phyloP scores from a whole-genome alignment of 2,797 vertebrate genomes.

The Gallinago stenura region DNA sequence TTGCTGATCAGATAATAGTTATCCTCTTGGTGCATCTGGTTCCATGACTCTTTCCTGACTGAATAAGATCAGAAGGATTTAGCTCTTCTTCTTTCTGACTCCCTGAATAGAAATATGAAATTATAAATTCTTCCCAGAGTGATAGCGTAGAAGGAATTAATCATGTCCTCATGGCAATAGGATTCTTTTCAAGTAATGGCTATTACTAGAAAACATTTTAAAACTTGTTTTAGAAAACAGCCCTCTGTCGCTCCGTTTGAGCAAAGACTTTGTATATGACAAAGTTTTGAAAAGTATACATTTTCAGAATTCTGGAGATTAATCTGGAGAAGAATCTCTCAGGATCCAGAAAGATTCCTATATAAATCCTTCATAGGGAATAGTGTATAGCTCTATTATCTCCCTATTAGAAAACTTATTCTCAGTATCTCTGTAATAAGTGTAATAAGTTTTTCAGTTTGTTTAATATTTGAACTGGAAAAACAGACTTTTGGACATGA shows the following conservation, averaged over 20 bases:
- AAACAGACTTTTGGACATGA: background rate
- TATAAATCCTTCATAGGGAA: accelerated
- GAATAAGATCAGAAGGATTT: background rate
- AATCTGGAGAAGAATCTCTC: background rate
- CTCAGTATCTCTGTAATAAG: background rate
- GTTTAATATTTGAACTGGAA: background rate
- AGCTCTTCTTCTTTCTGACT: background rate
- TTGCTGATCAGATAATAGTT: background rate
- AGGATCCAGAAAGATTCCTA: background rate
- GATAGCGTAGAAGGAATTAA: background rate
- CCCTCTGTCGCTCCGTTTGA: background rate
- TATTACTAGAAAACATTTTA: background rate
- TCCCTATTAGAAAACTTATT: background rate
- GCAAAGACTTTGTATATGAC: background rate
- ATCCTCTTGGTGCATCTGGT: background rate
- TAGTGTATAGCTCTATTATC: background rate
- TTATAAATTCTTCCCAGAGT: background rate
- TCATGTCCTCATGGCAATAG: background rate
- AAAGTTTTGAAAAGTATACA: background rate
- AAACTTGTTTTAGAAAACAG: background rate
- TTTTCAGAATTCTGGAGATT: background rate
- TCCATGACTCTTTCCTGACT: background rate
- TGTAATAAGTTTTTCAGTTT: background rate
- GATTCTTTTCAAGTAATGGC: background rate
- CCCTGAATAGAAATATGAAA: background rate